Percentiles rank a stretch among this genome's conserved stretches.
Conservation (phyloP, 2,888 invertebrate genomes). For the Cancer borealis region DNA sequence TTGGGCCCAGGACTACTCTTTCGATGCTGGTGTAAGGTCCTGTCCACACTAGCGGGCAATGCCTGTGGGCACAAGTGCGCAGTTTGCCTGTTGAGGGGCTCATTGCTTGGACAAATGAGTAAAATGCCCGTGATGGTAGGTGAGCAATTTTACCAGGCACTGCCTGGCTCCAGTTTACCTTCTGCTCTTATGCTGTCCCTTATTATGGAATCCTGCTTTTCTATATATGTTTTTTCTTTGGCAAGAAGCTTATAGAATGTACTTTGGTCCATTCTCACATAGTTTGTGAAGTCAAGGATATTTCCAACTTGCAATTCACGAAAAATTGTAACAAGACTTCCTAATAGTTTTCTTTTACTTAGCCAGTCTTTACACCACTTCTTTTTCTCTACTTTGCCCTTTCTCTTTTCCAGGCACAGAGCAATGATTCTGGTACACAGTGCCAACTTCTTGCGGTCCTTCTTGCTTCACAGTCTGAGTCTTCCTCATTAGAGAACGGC, state of each 20-base stretch:
- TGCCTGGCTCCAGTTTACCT: background rate
- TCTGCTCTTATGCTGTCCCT: too few relatives aligned
- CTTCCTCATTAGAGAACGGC: background rate
- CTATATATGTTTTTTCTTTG: background rate
- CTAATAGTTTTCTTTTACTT: conserved; percentile 6
- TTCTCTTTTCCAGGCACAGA: conserved; percentile 38
- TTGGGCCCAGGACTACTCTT: too few relatives aligned
- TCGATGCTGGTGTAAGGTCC: too few relatives aligned
- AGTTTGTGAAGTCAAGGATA: background rate
- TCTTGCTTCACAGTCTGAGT: conserved; percentile 35
- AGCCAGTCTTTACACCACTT: conserved; percentile 45
- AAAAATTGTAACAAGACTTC: background rate
- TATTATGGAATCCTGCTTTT: background rate
- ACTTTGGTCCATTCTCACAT: background rate
- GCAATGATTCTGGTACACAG: background rate
- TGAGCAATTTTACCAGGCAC: conserved; percentile 1
- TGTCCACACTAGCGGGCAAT: background rate
- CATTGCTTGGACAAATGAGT: background rate
- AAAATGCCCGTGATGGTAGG: background rate
- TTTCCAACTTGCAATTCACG: background rate
- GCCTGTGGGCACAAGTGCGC: background rate
- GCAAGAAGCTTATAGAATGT: background rate
- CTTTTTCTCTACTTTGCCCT: conserved; percentile 13
- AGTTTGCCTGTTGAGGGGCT: background rate
- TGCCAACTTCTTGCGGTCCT: conserved; percentile 18